Percentiles rank a stretch among this genome's conserved stretches.
These are phyloP conservation scores for Drosophila niveifrons DNA, from an alignment of 2,888 invertebrate species.

Conservation along the genomic window DNA sequence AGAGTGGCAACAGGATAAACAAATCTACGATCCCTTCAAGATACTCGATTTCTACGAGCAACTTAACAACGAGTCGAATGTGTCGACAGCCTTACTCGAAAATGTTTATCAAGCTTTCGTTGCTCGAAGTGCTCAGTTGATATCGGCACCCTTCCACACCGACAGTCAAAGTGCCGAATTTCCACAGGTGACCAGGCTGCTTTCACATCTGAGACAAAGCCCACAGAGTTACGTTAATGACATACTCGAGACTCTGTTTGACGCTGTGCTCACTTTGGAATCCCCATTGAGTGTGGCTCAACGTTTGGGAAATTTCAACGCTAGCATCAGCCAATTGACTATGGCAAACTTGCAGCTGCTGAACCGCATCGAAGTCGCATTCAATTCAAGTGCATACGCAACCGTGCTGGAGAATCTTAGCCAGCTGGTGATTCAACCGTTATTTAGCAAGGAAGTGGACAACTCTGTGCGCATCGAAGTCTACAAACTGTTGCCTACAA, in stretches of 20 bases:
- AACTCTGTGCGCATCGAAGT: too few species aligned
- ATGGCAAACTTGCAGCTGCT: neutral
- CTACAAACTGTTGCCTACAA: too few species aligned
- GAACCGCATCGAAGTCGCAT: conserved; percentile 33
- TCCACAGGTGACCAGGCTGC: conserved; percentile 50
- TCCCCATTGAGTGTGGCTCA: conserved; percentile 49
- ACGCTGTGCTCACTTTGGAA: conserved; percentile 59
- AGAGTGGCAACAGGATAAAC: conserved; percentile 57
- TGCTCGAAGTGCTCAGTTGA: conserved; percentile 56
- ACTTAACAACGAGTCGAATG: conserved; percentile 35
- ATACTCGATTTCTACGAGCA: conserved; percentile 59
- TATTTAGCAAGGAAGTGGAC: conserved; percentile 44
- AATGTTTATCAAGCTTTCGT: conserved; percentile 49
- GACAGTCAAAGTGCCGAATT: conserved; percentile 44
- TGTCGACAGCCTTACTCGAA: conserved; percentile 34
- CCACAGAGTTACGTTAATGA: conserved; percentile 52
- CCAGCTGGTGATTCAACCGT: conserved; percentile 36
- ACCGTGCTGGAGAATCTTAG: conserved; percentile 49
- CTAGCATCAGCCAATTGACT: neutral
- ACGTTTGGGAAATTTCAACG: neutral
- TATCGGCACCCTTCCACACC: conserved; percentile 63
- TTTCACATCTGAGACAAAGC: conserved; percentile 37
- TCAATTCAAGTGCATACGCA: conserved; percentile 16
- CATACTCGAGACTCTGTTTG: conserved; percentile 60
- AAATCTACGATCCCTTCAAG: conserved; percentile 59